These are phyloP conservation scores for Argya squamiceps DNA, from an alignment of 2,797 vertebrate species.

Conservation along the genomic window DNA sequence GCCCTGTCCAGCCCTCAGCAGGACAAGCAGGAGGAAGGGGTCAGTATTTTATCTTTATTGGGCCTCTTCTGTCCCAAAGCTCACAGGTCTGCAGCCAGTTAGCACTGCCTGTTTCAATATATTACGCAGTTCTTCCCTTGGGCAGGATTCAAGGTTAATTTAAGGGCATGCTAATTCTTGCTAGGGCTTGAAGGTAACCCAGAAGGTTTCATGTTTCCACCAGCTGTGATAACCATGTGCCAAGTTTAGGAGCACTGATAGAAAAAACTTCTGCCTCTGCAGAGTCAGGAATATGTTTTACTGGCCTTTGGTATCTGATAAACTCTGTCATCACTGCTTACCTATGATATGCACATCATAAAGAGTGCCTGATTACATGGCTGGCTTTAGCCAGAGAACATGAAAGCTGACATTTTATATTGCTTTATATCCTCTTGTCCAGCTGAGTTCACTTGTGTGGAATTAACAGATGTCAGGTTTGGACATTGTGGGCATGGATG, in stretches of 20 bases:
- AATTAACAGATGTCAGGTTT: conserved; percentile 35
- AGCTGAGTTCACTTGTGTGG: conserved; percentile 30
- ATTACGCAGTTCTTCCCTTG: not conserved
- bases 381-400: not conserved
- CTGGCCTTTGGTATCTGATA: not conserved
- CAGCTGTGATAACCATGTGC: not conserved
- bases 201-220: not conserved
- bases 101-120: not conserved
- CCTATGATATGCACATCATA: not conserved
- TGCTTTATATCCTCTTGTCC: conserved; percentile 2
- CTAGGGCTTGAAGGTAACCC: not conserved
- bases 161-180: not conserved
- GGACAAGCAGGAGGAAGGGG: not conserved
- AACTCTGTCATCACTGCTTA: conserved; percentile 19
- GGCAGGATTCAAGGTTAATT: not conserved
- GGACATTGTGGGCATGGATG: not conserved
- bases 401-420: conserved; percentile 26
- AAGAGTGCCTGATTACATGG: not conserved
- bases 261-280: not conserved
- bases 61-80: not conserved
- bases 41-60: not conserved
- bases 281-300: not conserved
- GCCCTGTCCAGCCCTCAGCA: not conserved
- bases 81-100: not conserved
- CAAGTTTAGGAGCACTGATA: not conserved